Percentiles rank a stretch among this genome's conserved stretches.
Conservation (phyloP, 1,140 invertebrate species). For the Paraescarpia echinospica region DNA sequence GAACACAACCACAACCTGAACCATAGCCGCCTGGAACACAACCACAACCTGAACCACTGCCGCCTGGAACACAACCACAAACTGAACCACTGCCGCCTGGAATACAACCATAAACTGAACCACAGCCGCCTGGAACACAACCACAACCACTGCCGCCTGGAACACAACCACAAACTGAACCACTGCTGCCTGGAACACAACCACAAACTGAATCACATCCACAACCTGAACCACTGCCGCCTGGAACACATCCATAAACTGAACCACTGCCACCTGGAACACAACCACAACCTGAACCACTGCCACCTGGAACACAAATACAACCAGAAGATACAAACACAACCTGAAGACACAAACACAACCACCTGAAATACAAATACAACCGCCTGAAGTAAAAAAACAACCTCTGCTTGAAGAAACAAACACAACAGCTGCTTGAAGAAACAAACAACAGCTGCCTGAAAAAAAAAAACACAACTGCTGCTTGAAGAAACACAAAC, state of each 20-base stretch:
- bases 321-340: not conserved
- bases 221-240: no score
- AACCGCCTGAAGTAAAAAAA: not conserved
- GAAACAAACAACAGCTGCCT: no score
- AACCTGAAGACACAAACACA: constrained; percentile 12
- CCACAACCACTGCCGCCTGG: constrained; percentile 41
- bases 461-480: no score
- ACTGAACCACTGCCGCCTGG: not conserved
- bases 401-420: no score
- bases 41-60: not conserved
- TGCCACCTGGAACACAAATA: not conserved
- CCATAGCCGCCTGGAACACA: not conserved
- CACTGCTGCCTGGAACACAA: no score
- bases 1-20: not conserved
- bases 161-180: constrained; percentile 24
- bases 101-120: constrained; percentile 1
- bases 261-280: not conserved
- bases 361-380: not conserved
- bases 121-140: no score
- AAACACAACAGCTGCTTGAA: no score
- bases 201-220: not conserved
- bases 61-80: constrained; percentile 10
- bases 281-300: not conserved
- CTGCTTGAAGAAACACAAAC: no score
- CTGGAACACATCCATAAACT: constrained; percentile 15